phyloP scores from a whole-genome alignment of 2,888 invertebrate species.

The Chloroclystis v-ata region DNA sequence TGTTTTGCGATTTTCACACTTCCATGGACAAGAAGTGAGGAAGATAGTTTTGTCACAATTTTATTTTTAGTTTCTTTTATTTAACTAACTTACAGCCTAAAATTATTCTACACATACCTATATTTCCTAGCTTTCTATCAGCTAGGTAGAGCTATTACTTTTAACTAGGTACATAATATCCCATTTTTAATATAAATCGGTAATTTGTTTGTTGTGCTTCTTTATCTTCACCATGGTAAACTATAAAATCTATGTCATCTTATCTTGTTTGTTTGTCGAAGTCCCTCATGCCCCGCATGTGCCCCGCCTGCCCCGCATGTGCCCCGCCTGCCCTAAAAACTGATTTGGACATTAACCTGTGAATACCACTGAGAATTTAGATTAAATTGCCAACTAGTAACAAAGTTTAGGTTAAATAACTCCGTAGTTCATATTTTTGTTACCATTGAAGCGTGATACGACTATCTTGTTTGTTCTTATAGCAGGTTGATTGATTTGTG shows the following conservation, averaged over 20 bases:
- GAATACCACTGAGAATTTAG: too few species aligned
- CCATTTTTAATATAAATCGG: not conserved
- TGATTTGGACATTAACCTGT: not conserved
- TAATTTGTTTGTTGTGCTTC: not conserved
- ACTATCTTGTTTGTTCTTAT: constrained; percentile 6
- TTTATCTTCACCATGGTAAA: not conserved
- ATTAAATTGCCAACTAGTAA: too few species aligned
- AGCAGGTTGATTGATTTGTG: constrained; percentile 16
- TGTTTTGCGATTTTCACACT: too few species aligned
- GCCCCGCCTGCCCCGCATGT: not conserved
- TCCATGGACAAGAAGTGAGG: too few species aligned
- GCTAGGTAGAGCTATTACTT: too few species aligned
- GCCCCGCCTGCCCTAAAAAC: not conserved
- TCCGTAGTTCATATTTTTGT: not conserved
- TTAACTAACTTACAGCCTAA: too few species aligned
- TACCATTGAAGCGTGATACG: not conserved
- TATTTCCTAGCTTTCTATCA: too few species aligned
- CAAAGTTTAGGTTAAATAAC: too few species aligned
- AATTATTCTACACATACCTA: too few species aligned
- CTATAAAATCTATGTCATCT: constrained; percentile 4
- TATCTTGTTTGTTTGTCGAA: constrained; percentile 2
- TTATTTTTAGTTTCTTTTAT: too few species aligned
- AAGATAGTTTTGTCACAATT: too few species aligned
- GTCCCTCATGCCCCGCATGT: not conserved
- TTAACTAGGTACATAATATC: too few species aligned